These are phyloP conservation scores for Vanacampus margaritifer DNA, from an alignment of 2,113 vertebrate species.

Conservation along the genomic window DNA sequence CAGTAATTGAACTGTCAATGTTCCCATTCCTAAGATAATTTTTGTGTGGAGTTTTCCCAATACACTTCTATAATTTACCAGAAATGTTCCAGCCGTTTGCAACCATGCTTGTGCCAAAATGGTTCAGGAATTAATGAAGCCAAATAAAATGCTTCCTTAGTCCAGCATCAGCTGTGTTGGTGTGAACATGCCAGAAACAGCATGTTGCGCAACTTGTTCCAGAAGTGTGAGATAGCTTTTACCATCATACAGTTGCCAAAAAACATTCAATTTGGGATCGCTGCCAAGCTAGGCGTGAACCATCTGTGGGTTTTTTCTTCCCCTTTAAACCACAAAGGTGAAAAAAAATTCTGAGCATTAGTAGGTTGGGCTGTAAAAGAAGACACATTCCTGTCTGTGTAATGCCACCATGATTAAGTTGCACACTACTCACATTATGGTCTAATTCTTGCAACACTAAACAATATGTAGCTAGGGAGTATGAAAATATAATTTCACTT, in stretches of 20 bases:
- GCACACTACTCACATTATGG: not conserved
- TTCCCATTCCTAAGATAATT: too few relatives aligned
- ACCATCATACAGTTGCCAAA: slow-evolving; percentile 23
- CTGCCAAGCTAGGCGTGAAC: slow-evolving; percentile 31
- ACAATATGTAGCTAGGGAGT: too few relatives aligned
- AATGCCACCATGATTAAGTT: slow-evolving; percentile 38
- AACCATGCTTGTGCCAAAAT: not conserved
- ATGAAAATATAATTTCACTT: too few relatives aligned
- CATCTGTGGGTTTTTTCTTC: slow-evolving; percentile 24
- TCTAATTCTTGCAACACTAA: not conserved
- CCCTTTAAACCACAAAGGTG: slow-evolving; percentile 8
- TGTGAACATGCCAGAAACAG: slow-evolving; percentile 31
- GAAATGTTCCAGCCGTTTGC: too few relatives aligned
- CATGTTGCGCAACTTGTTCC: slow-evolving; percentile 20
- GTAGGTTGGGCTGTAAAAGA: slow-evolving; percentile 23
- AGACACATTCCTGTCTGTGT: slow-evolving; percentile 14
- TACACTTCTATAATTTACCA: too few relatives aligned
- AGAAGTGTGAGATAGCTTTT: slow-evolving; percentile 24
- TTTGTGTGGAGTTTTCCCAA: too few relatives aligned
- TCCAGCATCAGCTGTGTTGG: not conserved
- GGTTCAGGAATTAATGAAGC: not conserved
- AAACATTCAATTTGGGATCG: slow-evolving; percentile 32
- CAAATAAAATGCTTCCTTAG: not conserved
- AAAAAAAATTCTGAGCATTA: slow-evolving; percentile 21
- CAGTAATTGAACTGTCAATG: too few relatives aligned